Base-by-base conservation (phyloP, 2,888 invertebrate genomes). In the Gortyna flavago region DNA sequence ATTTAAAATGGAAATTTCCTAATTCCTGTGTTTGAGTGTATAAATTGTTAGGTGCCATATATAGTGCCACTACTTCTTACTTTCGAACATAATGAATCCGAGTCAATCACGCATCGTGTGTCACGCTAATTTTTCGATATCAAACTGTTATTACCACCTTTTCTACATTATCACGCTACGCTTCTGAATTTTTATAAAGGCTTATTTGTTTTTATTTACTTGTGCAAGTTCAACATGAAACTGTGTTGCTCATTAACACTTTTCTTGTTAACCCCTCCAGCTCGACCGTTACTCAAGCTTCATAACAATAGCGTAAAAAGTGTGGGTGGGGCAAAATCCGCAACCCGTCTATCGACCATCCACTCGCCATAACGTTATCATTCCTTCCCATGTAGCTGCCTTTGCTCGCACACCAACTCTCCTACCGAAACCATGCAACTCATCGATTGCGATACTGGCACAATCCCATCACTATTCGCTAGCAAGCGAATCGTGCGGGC, bases 391-490 rank as follows among this genome's bases (percentile, higher is more conserved):
- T 67, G 67, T 25, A 38, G 11, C 25, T 6, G 32, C 54, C 21
- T 41, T n/a, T 41, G 8, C 32, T 51, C 8, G 21, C 6, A 54
- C 21, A 13, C n/a, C 9, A 29, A 13, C 5, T 41, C 1, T 44
- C 0, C 9, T 11, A n/a, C 9, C 8, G n/a, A 70, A 16, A n/a
- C 11, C 5, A n/a, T n/a, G n/a, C n/a, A 57, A 61, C 44, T 65
- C 83, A 91, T 93, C 93, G 93, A 93, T 89, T 90, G 81, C 82
- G 86, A 41, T 78, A 54, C 25, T 59, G 59, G 48, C 5, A 4
- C 9, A 32, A 51, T 78, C 85, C n/a, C 94, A 89, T 92, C 93
- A 91, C 93, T 95, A 93, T 78, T 90, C 88, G 85, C 87, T 87
- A 77, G 83, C 77, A 83, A 81, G 87, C 86, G 90, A 90, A 91